Evolutionary conservation across 2,888 invertebrate species (phyloP).

Genomic region (Ormyrus labotus): DNA sequence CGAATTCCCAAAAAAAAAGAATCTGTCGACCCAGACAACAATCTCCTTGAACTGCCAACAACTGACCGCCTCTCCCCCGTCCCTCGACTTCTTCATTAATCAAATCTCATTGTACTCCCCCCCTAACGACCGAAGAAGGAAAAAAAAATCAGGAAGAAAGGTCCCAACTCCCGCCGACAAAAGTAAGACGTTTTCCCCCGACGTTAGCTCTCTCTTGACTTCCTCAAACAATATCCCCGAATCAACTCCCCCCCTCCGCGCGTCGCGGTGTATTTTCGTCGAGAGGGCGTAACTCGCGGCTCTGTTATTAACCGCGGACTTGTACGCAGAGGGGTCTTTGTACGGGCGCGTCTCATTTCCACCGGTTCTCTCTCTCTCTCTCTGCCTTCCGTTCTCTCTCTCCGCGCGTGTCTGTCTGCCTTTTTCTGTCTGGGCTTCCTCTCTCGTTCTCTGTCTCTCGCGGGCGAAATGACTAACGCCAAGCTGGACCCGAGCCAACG

Average conservation of each 20-base stretch:
- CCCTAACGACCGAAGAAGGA: no score
- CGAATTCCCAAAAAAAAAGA: no score
- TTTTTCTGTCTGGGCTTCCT: slow-evolving; percentile 28
- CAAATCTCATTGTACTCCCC: no score
- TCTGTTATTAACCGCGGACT: slow-evolving; percentile 45
- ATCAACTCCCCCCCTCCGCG: neutral
- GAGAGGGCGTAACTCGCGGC: neutral
- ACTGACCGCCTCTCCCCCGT: no score
- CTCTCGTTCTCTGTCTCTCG: slow-evolving; percentile 25
- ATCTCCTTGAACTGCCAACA: no score
- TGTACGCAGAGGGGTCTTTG: slow-evolving; percentile 11
- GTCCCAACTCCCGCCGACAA: no score
- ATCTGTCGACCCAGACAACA: no score
- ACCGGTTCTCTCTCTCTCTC: neutral
- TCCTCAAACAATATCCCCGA: slow-evolving; percentile 20
- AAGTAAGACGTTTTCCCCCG: neutral
- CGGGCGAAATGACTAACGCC: slow-evolving; percentile 42
- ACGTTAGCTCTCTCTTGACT: neutral
- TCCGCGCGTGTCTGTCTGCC: neutral
- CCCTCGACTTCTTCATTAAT: no score
- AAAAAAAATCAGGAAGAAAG: no score
- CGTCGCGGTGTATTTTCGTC: slow-evolving; percentile 15
- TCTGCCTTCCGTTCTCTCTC: neutral
- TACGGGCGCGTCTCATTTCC: neutral
- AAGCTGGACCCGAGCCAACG: slow-evolving; percentile 42